phyloP scores from a whole-genome alignment of 2,113 vertebrate species.

The Gorsachius goisagi region DNA sequence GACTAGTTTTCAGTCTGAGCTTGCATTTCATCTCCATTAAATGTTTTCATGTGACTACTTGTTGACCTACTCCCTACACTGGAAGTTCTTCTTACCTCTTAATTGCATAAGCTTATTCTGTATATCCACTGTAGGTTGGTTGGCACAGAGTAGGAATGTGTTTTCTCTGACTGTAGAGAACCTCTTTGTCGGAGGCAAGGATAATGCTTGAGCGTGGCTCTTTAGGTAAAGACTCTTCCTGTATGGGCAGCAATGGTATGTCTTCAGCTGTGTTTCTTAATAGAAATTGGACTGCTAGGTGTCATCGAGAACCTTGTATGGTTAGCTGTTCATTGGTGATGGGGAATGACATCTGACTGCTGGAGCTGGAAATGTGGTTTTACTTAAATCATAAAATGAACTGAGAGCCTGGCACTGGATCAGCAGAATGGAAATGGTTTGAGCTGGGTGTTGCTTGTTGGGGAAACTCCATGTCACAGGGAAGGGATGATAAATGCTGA shows the following conservation, averaged over 20 bases:
- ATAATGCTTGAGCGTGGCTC: background rate
- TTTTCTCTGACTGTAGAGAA: background rate
- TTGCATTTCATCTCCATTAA: background rate
- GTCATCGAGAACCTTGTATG: background rate
- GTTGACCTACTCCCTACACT: background rate
- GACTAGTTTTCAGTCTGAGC: background rate
- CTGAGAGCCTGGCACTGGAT: background rate
- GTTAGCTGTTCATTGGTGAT: background rate
- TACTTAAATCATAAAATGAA: background rate
- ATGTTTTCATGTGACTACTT: constrained; percentile 5
- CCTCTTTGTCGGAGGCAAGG: background rate
- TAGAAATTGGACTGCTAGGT: background rate
- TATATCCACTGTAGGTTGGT: background rate
- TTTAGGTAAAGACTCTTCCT: background rate
- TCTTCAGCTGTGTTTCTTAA: background rate
- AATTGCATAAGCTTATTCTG: background rate
- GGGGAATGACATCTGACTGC: background rate
- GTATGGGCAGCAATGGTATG: background rate
- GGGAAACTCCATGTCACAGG: background rate
- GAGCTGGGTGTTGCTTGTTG: background rate
- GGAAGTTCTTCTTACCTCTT: background rate
- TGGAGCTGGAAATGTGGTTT: background rate
- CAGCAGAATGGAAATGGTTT: background rate
- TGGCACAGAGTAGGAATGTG: background rate
- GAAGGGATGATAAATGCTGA: background rate